Evolutionary conservation across 2,113 vertebrate genomes (phyloP).

Genomic region (Passerina amoena): DNA sequence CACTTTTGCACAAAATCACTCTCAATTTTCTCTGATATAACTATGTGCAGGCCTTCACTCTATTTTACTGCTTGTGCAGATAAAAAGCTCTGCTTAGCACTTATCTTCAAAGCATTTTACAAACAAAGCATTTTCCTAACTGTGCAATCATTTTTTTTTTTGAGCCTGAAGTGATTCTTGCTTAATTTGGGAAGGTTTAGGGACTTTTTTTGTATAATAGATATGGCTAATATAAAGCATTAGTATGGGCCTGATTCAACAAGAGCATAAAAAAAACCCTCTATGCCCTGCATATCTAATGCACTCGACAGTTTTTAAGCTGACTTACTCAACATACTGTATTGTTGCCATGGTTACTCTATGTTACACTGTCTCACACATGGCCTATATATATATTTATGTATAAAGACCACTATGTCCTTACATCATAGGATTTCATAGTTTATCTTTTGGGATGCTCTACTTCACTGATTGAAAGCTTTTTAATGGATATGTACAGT

Average conservation of each 20-base stretch:
- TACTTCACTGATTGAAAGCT: neutral
- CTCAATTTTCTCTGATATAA: neutral
- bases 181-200: neutral
- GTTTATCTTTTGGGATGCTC: neutral
- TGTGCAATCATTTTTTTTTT: neutral
- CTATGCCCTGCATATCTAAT: neutral
- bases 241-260: neutral
- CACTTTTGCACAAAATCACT: neutral
- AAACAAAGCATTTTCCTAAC: neutral
- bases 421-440: neutral
- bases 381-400: neutral
- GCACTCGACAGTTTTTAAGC: neutral
- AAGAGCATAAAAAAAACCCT: neutral
- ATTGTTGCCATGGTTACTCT: constrained; percentile 35
- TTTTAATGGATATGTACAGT: neutral
- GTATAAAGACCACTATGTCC: neutral
- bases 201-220: neutral
- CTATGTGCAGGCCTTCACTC: neutral
- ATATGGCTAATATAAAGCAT: neutral
- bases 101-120: constrained; percentile 16
- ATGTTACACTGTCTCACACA: neutral
- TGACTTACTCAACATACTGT: neutral
- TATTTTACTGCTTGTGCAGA: neutral
- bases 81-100: neutral
- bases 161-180: neutral